These are phyloP conservation scores for Crotalus adamanteus DNA, from an alignment of 2,797 vertebrate species.

Conservation along the genomic window DNA sequence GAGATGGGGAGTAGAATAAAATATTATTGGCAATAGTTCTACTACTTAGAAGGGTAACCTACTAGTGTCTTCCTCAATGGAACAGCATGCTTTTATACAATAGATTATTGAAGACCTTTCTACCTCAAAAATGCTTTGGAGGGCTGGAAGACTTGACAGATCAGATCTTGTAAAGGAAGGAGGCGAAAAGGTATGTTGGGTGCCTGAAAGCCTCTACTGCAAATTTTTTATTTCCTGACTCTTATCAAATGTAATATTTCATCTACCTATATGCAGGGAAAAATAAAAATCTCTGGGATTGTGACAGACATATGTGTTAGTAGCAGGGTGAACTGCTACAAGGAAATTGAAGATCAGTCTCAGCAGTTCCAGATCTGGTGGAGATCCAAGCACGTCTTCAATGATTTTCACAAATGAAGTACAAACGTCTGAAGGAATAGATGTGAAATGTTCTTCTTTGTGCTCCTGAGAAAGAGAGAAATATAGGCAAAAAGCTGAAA, in stretches of 20 bases:
- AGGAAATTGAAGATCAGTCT: slow-evolving; percentile 93
- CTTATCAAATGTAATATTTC: neutral
- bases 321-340: slow-evolving; percentile 94
- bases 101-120: neutral
- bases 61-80: neutral
- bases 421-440: slow-evolving; percentile 91
- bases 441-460: slow-evolving; percentile 85
- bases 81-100: neutral
- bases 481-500: neutral
- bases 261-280: slow-evolving; percentile 91
- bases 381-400: slow-evolving; percentile 96
- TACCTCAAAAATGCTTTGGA: neutral
- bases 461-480: slow-evolving; percentile 81
- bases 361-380: slow-evolving; percentile 91
- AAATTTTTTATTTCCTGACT: neutral
- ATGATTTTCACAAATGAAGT: slow-evolving; percentile 96
- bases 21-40: neutral
- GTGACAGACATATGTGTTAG: slow-evolving; percentile 98
- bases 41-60: neutral
- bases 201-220: neutral
- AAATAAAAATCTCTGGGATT: slow-evolving; percentile 98
- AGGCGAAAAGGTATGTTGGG: neutral
- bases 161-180: neutral
- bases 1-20: neutral
- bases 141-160: neutral